Evolutionary conservation across 2,797 vertebrate species (phyloP).

Genomic region (Cuculus canorus): DNA sequence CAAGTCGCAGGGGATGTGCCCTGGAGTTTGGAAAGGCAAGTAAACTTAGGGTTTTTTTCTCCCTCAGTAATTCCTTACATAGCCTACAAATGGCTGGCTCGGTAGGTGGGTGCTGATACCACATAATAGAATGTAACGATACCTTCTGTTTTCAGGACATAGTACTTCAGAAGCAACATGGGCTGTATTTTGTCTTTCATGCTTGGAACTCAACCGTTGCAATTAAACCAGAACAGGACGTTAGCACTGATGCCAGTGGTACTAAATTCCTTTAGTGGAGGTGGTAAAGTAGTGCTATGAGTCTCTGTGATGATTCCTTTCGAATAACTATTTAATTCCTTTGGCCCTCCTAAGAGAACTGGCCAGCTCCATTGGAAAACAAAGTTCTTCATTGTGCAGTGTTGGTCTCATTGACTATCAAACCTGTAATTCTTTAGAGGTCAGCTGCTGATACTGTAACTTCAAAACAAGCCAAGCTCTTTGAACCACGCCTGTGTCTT

Average conservation of each 20-base stretch:
- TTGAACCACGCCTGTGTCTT: neutral
- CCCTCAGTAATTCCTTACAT: neutral
- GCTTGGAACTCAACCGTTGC: neutral
- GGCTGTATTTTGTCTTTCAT: neutral
- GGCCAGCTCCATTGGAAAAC: neutral
- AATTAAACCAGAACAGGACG: constrained; percentile 2
- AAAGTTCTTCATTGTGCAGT: neutral
- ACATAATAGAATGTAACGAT: neutral
- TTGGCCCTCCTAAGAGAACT: neutral
- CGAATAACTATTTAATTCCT: neutral
- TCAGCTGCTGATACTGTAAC: neutral
- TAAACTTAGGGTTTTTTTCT: neutral
- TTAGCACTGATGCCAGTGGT: neutral
- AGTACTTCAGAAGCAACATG: neutral
- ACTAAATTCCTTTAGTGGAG: neutral
- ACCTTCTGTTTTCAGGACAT: fast-evolving
- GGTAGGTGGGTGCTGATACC: neutral
- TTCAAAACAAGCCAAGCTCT: neutral
- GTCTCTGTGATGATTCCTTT: neutral
- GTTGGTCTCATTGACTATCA: neutral
- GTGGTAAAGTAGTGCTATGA: neutral
- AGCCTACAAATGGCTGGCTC: neutral
- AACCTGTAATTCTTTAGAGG: neutral
- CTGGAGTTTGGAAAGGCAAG: neutral
- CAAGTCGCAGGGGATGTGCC: neutral